A percentile compares a stretch with the other conserved stretches of the same genome.
phyloP scores from a whole-genome alignment of 2,888 invertebrate species.

The Lathronympha strigana region DNA sequence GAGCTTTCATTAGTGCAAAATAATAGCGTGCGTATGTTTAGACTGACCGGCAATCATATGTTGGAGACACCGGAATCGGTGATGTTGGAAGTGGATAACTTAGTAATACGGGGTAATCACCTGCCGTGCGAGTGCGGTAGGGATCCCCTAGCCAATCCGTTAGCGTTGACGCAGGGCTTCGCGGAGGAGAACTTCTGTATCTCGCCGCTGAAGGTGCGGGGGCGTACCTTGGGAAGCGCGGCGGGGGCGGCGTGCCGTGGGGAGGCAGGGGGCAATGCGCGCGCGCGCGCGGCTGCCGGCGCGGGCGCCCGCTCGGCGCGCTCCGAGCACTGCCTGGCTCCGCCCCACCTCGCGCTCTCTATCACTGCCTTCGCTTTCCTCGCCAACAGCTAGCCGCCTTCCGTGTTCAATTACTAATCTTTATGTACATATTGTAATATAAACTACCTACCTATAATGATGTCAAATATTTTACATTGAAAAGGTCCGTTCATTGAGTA shows the following conservation, averaged over 20 bases:
- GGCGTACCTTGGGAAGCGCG: constrained; percentile 87
- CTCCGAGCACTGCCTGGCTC: constrained; percentile 52
- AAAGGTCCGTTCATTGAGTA: constrained; percentile 83
- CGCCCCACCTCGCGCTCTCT: constrained; percentile 58
- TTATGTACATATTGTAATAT: constrained; percentile 82
- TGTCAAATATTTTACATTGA: constrained; percentile 80
- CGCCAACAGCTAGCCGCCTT: constrained; percentile 72
- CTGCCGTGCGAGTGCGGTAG: constrained; percentile 95
- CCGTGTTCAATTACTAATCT: constrained; percentile 74
- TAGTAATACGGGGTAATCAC: constrained; percentile 91
- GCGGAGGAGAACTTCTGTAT: constrained; percentile 92
- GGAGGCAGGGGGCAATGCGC: constrained; percentile 69
- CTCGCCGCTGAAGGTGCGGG: constrained; percentile 92
- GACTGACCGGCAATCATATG: constrained; percentile 93
- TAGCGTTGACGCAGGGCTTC: constrained; percentile 88
- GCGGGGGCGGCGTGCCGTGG: constrained; percentile 71
- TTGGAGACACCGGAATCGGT: constrained; percentile 90
- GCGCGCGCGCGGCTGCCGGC: constrained; percentile 64
- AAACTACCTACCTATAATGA: constrained; percentile 70
- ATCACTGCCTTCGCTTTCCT: constrained; percentile 68
- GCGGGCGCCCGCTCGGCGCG: constrained; percentile 55
- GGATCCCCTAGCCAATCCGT: constrained; percentile 89
- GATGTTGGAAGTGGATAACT: constrained; percentile 87
- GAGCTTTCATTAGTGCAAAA: constrained; percentile 89
- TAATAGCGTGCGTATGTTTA: constrained; percentile 88